phyloP scores from a whole-genome alignment of 1,140 invertebrate species.

The Cheumatopsyche charites region DNA sequence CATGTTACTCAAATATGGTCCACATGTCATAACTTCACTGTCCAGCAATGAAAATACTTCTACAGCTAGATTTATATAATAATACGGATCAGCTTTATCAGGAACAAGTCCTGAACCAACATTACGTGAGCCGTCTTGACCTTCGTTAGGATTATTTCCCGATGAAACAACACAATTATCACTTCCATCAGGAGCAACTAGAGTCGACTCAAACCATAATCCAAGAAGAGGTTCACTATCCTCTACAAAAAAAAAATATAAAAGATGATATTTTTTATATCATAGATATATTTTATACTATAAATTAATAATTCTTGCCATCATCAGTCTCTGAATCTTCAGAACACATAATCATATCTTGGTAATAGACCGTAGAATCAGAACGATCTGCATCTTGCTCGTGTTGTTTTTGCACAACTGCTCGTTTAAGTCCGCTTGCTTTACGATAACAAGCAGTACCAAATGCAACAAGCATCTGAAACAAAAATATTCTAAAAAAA shows the following conservation, averaged over 20 bases:
- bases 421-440: slow-evolving; percentile 80
- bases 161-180: slow-evolving; percentile 62
- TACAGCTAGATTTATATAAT: slow-evolving; percentile 81
- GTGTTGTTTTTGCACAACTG: slow-evolving; percentile 77
- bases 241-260: slow-evolving; percentile 57
- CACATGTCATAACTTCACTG: slow-evolving; percentile 56
- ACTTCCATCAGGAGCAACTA: slow-evolving; percentile 76
- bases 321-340: slow-evolving; percentile 88
- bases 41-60: slow-evolving; percentile 72
- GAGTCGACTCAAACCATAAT: slow-evolving; percentile 90
- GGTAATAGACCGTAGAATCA: slow-evolving; percentile 91
- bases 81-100: slow-evolving; percentile 89
- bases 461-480: slow-evolving; percentile 84
- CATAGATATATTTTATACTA: neutral
- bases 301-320: slow-evolving; percentile 59
- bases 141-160: slow-evolving; percentile 54
- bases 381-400: slow-evolving; percentile 82
- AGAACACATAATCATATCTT: slow-evolving; percentile 88
- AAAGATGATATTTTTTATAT: neutral
- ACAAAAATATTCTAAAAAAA: slow-evolving; percentile 51
- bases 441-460: slow-evolving; percentile 89
- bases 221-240: slow-evolving; percentile 91
- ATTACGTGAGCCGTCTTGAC: slow-evolving; percentile 54
- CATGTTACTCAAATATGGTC: slow-evolving; percentile 49
- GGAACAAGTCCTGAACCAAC: slow-evolving; percentile 71